Percentiles rank a stretch among this genome's conserved stretches.
Conservation (phyloP, 2,797 vertebrate species). For the Ctenopoma kingsleyae region DNA sequence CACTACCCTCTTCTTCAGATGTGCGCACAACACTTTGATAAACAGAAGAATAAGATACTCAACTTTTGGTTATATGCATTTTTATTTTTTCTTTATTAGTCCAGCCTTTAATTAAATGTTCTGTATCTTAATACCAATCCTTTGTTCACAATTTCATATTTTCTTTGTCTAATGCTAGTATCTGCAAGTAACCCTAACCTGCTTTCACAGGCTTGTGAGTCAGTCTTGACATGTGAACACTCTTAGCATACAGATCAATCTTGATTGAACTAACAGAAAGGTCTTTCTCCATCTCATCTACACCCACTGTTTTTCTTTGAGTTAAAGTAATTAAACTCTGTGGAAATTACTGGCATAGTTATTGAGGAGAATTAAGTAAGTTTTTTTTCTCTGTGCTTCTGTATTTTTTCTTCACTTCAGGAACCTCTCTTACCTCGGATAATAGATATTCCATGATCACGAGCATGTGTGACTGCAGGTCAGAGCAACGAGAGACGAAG, state of each 20-base stretch:
- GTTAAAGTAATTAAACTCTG: constrained; percentile 10
- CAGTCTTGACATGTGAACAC: constrained; percentile 27
- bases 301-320: constrained; percentile 1
- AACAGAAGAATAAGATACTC: constrained; percentile 8
- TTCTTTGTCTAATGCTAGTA: background rate
- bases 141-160: constrained; percentile 5
- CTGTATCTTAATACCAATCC: background rate
- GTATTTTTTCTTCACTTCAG: constrained; percentile 8
- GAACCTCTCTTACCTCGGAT: background rate
- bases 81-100: constrained; percentile 19
- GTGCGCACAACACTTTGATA: constrained; percentile 15
- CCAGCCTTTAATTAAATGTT: constrained; percentile 12
- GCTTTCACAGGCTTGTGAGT: constrained; percentile 12
- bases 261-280: constrained; percentile 20
- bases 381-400: background rate
- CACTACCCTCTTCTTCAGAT: constrained; percentile 1
- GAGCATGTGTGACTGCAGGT: background rate
- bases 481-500: background rate
- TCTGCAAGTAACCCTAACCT: constrained; percentile 5
- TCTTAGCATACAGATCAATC: constrained; percentile 17
- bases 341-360: constrained; percentile 9
- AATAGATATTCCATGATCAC: constrained; percentile 5
- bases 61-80: background rate
- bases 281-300: background rate
- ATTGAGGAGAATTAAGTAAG: background rate